A percentile compares a stretch with the other conserved stretches of the same genome.
Conservation (phyloP, 2,113 vertebrate species). For the Oenanthe oenanthe region DNA sequence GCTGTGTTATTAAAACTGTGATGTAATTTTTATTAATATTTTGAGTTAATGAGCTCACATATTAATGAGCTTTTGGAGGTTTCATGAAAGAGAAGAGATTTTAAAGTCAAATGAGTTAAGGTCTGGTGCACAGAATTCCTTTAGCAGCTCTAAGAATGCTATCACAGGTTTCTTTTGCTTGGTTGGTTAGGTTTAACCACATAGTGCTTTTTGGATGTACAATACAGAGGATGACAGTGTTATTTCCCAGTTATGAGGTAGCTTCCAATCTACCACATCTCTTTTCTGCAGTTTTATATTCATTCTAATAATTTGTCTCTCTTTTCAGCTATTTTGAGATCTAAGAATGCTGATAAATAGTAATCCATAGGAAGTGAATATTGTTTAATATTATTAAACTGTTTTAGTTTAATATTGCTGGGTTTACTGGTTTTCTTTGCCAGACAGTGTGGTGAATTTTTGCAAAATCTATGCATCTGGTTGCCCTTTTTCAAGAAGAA, state of each 20-base stretch:
- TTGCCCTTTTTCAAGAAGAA: background rate
- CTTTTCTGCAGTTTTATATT: background rate
- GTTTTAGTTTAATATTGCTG: background rate
- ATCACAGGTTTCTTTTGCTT: fast-evolving
- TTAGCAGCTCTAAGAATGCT: background rate
- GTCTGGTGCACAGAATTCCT: background rate
- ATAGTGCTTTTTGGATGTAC: background rate
- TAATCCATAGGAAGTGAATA: background rate
- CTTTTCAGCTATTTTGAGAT: background rate
- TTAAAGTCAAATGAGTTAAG: background rate
- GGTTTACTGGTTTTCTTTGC: background rate
- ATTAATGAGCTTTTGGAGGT: background rate
- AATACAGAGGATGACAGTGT: background rate
- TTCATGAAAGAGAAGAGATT: background rate
- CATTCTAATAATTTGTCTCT: background rate
- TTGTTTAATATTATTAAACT: background rate
- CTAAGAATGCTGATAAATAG: background rate
- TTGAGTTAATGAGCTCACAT: background rate
- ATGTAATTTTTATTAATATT: background rate
- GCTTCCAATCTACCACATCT: background rate
- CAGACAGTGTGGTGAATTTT: background rate
- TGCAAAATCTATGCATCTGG: background rate
- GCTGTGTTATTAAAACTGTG: background rate
- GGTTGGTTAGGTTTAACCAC: background rate
- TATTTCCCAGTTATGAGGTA: background rate